phyloP scores from a whole-genome alignment of 2,888 invertebrate genomes.

The Emmelina monodactyla region DNA sequence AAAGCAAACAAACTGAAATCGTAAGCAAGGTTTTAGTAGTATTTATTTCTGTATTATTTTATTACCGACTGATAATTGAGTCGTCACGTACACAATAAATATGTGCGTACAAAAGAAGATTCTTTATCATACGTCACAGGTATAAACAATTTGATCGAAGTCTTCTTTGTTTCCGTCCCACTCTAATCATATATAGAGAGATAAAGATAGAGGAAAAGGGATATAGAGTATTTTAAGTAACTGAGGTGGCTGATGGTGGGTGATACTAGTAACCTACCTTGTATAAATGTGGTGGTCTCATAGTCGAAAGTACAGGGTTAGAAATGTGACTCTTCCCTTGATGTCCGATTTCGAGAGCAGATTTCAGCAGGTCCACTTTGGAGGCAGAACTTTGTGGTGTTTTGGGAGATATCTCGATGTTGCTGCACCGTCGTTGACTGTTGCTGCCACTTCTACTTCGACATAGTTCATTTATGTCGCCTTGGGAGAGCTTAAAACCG shows the following conservation, averaged over 20 bases:
- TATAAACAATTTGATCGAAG: too few species aligned
- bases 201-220: too few species aligned
- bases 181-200: too few species aligned
- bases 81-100: too few species aligned
- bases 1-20: background rate
- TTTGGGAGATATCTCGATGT: constrained; percentile 55
- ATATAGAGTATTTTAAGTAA: too few species aligned
- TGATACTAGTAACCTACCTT: constrained; percentile 46
- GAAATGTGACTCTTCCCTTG: constrained; percentile 65
- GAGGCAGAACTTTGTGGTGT: constrained; percentile 57
- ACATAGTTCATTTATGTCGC: constrained; percentile 56
- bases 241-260: too few species aligned
- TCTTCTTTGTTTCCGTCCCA: too few species aligned
- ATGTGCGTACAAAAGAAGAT: too few species aligned
- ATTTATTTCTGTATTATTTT: constrained; percentile 17
- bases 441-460: constrained; percentile 58
- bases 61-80: constrained; percentile 4
- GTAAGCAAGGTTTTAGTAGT: constrained; percentile 19
- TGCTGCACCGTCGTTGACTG: constrained; percentile 63
- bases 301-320: constrained; percentile 62
- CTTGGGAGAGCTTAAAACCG: constrained; percentile 52
- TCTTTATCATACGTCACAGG: too few species aligned
- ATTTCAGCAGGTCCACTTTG: constrained; percentile 73
- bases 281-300: constrained; percentile 36
- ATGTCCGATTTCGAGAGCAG: constrained; percentile 72